Evolutionary conservation across 2,888 invertebrate species (phyloP), one percentile per base, ranked within the genome.

Genomic region (Lithodes maja): DNA sequence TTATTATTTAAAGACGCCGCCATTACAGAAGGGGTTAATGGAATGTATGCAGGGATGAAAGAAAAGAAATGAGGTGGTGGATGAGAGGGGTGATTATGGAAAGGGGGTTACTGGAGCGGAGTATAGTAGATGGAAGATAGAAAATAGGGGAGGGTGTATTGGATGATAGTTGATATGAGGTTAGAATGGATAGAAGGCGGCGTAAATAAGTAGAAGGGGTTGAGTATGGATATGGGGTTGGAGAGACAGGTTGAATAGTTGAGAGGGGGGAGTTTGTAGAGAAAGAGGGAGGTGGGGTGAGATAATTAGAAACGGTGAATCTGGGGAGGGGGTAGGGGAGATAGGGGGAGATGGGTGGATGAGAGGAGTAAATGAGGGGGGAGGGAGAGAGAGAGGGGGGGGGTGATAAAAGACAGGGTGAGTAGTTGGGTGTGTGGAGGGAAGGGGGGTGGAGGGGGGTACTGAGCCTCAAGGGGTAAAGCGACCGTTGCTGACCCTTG

Each of bases 401-500:
- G 12, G 61, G 61, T 5, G 61, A 33, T 33, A 33, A 33, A 33
- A 33, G 33, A 33, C 33, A 33, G 33, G 33, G 33, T 33, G 33
- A 33, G 33, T 33, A 33, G 33, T 33, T 33, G 33, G 33, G 33
- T 33, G 33, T 33, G 33, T 33, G 5, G 61, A 12, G 12, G 61
- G 61, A 12, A 5, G 61, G 61, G 61, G 5, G 61, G 61, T 7
- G 61, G 12, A 12, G 61, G 5, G 61, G 61, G 61, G 61, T 61
- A 61, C 7, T 12, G 12, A 61, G 61, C 61, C 61, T 61, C 1
- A 1, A 61, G 61, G 61, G 61, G 61, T 12, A 61, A 61, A 61
- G 61, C 61, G 61, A 61, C 61, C 61, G 61, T 61, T 61, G 61
- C 61, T 61, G 61, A 61, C 61, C 61, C 61, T 61, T 61, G 61